Conservation (phyloP, 2,113 vertebrate species). For the Cichladusa arquata region DNA sequence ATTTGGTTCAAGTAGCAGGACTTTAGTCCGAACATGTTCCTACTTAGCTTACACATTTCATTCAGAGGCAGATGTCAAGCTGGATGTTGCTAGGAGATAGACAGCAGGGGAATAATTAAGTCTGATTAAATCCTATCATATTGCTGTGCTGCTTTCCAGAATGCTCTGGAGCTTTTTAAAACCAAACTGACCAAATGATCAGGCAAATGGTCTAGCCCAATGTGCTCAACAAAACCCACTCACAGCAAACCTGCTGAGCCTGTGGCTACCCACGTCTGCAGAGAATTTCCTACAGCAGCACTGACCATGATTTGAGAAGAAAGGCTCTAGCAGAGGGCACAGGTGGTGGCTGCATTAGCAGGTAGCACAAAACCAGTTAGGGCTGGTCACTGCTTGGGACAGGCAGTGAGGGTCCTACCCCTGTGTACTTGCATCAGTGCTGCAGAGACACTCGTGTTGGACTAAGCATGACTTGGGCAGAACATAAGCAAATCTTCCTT, state of each 20-base stretch:
- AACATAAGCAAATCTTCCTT: background rate
- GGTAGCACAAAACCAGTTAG: background rate
- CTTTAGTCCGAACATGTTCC: slow-evolving; percentile 32
- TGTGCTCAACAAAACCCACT: background rate
- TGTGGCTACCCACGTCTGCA: background rate
- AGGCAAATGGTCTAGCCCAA: background rate
- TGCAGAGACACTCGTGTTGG: accelerated
- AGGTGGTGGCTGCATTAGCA: background rate
- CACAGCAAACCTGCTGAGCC: accelerated
- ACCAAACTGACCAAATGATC: slow-evolving; percentile 10
- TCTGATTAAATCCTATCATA: slow-evolving; percentile 56
- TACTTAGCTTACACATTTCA: slow-evolving; percentile 40
- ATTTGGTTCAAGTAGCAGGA: slow-evolving; percentile 27
- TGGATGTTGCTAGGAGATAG: slow-evolving; percentile 60
- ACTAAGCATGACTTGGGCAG: background rate
- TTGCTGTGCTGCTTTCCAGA: background rate
- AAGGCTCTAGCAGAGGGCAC: background rate
- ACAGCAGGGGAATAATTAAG: slow-evolving; percentile 58
- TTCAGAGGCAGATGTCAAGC: slow-evolving; percentile 57
- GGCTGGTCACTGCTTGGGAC: background rate
- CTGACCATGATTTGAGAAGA: background rate
- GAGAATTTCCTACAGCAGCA: background rate
- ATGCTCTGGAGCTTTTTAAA: slow-evolving; percentile 20
- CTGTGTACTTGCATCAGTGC: background rate
- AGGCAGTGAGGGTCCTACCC: background rate